phyloP scores from a whole-genome alignment of 2,113 vertebrate genomes.

The Agapornis roseicollis region DNA sequence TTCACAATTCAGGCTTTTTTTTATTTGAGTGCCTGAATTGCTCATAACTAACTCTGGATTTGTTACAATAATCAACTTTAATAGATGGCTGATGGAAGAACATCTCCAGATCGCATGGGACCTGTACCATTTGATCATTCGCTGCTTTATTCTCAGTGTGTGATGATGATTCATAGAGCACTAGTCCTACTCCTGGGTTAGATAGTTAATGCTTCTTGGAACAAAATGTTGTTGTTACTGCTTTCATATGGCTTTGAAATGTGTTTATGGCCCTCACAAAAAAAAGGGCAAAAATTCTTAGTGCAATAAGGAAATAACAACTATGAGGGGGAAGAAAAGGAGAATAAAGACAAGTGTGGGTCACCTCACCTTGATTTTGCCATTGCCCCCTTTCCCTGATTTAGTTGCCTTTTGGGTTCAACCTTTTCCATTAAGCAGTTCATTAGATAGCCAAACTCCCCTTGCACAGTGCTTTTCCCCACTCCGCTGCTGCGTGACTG shows the following conservation, averaged over 20 bases:
- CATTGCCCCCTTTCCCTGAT: background rate
- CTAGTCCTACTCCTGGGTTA: background rate
- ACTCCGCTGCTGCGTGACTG: accelerated
- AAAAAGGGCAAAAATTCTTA: background rate
- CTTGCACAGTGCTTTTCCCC: background rate
- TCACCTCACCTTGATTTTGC: background rate
- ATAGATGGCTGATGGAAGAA: background rate
- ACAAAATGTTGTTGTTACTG: background rate
- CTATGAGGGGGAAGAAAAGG: background rate
- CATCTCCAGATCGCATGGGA: background rate
- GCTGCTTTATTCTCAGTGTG: background rate
- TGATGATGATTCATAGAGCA: background rate
- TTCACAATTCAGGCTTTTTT: constrained; percentile 18
- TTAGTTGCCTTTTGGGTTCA: background rate
- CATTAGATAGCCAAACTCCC: background rate
- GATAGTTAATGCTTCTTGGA: background rate
- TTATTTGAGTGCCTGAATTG: background rate
- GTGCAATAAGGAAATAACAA: background rate
- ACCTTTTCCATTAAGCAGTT: background rate
- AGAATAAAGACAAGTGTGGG: accelerated
- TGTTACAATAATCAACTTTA: background rate
- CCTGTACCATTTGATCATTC: accelerated
- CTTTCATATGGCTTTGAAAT: background rate
- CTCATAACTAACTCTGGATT: background rate
- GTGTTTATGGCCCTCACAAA: background rate